Evolutionary conservation across 1,140 invertebrate species (phyloP), one percentile per base, ranked within the genome.

Genomic region (Nasonia longicornis): DNA sequence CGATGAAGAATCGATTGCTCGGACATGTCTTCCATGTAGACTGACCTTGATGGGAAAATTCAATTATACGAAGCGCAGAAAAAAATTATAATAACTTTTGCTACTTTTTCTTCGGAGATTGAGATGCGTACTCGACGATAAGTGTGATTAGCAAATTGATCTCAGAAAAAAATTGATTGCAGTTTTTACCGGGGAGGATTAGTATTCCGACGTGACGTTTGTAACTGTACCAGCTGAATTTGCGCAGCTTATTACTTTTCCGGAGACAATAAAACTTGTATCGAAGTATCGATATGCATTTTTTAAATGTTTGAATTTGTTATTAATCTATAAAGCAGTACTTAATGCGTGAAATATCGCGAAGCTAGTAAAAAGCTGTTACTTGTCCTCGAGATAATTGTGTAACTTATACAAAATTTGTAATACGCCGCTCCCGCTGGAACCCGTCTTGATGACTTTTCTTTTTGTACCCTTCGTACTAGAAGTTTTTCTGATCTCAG

Each of bases 1-100:
- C 63, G 45, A 85, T 85, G 85, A 84, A 82, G 82, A 84, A 80
- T 67, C 75, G 80, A 84, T 84, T 82, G 66, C 82, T 42, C 14
- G 83, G 75, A 82, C 84, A 73, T 52, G 11, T 80, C 66, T 64
- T 67, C 29, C n/a, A 31, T 42, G 58, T 29, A 45, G 64, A 20
- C 26, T 26, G 67, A 70, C 74, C 80, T 81, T 77, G 35, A 77
- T 81, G 71, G 52, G 74, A 77, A 81, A 81, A 81, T 81, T 71
- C 72, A 81, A 81, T 81, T 77, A 81, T 72, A 38, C 35, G n/a
- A 48, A 22, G 35, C 29, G 64, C 0, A 71, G 11, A 45, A 77
- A 76, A 81, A 64, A 81, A 63, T 72, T 42, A 16, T 70, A 77
- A 77, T 71, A 42, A 76, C 72, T 80, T 69, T 52, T 80, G 63